Percentiles rank a stretch among this genome's conserved stretches.
Conservation (phyloP, 2,888 invertebrate genomes). For the Trichogramma evanescens region DNA sequence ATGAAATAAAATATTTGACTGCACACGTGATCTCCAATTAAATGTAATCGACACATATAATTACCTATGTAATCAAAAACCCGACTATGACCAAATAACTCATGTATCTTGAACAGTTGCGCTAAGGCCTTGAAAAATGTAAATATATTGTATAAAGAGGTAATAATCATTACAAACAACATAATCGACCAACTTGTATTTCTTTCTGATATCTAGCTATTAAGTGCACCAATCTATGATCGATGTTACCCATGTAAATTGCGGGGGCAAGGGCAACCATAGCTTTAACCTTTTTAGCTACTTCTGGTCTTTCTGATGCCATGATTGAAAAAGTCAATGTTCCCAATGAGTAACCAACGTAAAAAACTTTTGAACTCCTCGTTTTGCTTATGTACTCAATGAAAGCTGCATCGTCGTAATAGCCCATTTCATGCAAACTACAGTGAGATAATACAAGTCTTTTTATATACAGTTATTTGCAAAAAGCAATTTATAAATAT, state of each 20-base stretch:
- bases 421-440: constrained; percentile 5
- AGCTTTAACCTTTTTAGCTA: constrained; percentile 58
- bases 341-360: constrained; percentile 48
- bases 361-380: constrained; percentile 43
- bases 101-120: too few species aligned
- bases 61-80: too few species aligned
- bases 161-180: too few species aligned
- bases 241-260: constrained; percentile 59
- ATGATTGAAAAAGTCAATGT: constrained; percentile 69
- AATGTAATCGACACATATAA: too few species aligned
- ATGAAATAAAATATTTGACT: constrained; percentile 66
- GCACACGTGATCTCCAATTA: constrained; percentile 49
- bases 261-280: constrained; percentile 64
- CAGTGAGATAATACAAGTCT: neutral
- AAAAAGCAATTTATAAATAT: too few species aligned
- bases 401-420: neutral
- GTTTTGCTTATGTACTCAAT: constrained; percentile 40
- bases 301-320: constrained; percentile 60
- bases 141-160: too few species aligned
- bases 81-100: too few species aligned
- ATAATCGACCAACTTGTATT: constrained; percentile 50
- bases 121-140: too few species aligned
- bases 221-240: constrained; percentile 50
- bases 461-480: too few species aligned
- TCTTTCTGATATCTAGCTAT: neutral